A percentile compares a stretch with the other conserved stretches of the same genome.
These are phyloP conservation scores for Progne subis DNA, from an alignment of 2,113 vertebrate species.

Conservation along the genomic window DNA sequence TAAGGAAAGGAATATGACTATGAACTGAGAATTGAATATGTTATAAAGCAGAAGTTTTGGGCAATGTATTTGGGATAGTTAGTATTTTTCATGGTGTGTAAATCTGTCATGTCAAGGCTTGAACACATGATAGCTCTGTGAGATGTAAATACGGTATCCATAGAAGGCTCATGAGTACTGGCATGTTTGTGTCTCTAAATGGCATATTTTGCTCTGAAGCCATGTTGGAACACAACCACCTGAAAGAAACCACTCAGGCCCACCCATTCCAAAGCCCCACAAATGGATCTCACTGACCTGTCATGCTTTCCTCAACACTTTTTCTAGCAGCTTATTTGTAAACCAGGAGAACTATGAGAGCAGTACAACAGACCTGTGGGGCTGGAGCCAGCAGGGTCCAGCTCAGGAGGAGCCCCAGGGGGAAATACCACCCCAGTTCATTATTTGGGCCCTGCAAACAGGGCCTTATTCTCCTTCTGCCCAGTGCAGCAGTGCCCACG, in stretches of 20 bases:
- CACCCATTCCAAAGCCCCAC: background rate
- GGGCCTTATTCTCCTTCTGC: accelerated
- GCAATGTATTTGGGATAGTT: background rate
- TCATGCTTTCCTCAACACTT: background rate
- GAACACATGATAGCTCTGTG: background rate
- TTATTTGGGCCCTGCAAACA: background rate
- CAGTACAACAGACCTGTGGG: background rate
- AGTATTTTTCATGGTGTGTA: background rate
- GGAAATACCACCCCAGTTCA: background rate
- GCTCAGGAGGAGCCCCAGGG: accelerated
- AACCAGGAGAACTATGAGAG: background rate
- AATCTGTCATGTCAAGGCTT: background rate
- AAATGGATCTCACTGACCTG: background rate
- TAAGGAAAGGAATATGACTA: background rate
- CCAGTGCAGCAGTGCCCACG: background rate
- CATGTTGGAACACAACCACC: background rate
- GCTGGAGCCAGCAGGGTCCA: accelerated
- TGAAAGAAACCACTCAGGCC: background rate
- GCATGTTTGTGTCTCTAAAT: background rate
- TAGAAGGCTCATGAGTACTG: background rate
- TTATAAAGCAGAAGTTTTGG: background rate
- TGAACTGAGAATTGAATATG: background rate
- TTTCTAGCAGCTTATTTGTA: background rate
- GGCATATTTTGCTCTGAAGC: background rate
- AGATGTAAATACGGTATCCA: background rate